Conservation (phyloP, 1,140 invertebrate genomes). For the Ceratina calcarata region DNA sequence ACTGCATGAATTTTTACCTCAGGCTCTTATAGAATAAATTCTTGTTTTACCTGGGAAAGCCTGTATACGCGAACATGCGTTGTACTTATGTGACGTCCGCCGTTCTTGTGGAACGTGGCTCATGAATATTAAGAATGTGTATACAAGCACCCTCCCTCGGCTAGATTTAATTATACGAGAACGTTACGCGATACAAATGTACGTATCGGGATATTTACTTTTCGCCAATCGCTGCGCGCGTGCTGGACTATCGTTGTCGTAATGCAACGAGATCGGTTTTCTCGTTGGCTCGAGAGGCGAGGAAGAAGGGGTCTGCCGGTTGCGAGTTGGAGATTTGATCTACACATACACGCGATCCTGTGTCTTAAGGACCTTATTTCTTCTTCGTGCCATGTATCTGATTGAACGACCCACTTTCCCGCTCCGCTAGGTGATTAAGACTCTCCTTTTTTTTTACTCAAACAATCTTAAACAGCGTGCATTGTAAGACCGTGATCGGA, state of each 20-base stretch:
- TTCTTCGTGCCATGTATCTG: conserved; percentile 41
- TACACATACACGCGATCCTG: conserved; percentile 50
- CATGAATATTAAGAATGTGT: conserved; percentile 47
- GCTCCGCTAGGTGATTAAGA: background rate
- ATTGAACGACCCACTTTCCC: conserved; percentile 50
- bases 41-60: too few relatives aligned
- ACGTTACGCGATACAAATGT: background rate
- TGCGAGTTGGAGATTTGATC: conserved; percentile 40
- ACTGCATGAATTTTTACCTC: too few relatives aligned
- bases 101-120: background rate
- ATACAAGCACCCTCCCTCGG: background rate
- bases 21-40: too few relatives aligned
- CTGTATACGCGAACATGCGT: background rate
- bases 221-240: conserved; percentile 34
- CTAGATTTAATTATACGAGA: conserved; percentile 38
- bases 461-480: conserved; percentile 3
- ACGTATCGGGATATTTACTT: conserved; percentile 49
- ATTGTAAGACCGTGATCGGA: background rate
- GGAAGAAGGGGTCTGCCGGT: background rate
- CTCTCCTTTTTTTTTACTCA: background rate
- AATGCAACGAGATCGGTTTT: conserved; percentile 49
- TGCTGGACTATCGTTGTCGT: conserved; percentile 52
- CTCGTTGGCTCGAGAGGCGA: background rate
- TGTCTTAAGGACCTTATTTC: conserved; percentile 40
- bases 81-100: conserved; percentile 1